These are phyloP conservation scores for Goniozus legneri DNA, from an alignment of 1,140 invertebrate genomes.

Conservation along the genomic window DNA sequence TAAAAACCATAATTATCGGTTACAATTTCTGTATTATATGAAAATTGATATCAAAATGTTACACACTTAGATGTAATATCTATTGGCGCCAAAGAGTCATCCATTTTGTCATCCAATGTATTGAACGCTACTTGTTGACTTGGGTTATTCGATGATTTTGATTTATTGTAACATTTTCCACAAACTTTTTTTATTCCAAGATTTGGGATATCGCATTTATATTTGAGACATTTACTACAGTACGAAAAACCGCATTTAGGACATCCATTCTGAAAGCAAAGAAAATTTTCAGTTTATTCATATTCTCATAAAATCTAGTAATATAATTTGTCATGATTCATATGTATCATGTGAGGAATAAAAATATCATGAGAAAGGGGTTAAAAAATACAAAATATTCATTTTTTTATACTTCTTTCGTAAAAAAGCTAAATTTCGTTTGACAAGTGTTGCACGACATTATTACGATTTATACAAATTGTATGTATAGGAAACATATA, in stretches of 20 bases:
- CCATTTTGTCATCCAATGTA: not conserved
- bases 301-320: not conserved
- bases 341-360: not conserved
- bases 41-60: not conserved
- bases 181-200: constrained; percentile 39
- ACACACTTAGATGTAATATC: constrained; percentile 43
- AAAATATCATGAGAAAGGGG: constrained; percentile 6
- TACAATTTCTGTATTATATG: not conserved
- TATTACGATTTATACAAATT: too few species aligned
- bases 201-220: constrained; percentile 39
- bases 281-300: constrained; percentile 1
- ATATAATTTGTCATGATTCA: not conserved
- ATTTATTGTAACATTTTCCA: constrained; percentile 41
- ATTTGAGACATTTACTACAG: constrained; percentile 49
- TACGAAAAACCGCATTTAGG: constrained; percentile 47
- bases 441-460: constrained; percentile 46
- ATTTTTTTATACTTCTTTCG: constrained; percentile 32
- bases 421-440: constrained; percentile 41
- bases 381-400: not conserved
- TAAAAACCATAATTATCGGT: constrained; percentile 3
- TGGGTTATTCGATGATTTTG: constrained; percentile 18
- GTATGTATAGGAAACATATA: too few species aligned
- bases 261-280: constrained; percentile 38
- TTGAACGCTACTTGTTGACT: not conserved
- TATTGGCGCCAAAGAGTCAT: constrained; percentile 29